These are phyloP conservation scores for Chirona hameri DNA, from an alignment of 2,888 invertebrate genomes.

Conservation along the genomic window DNA sequence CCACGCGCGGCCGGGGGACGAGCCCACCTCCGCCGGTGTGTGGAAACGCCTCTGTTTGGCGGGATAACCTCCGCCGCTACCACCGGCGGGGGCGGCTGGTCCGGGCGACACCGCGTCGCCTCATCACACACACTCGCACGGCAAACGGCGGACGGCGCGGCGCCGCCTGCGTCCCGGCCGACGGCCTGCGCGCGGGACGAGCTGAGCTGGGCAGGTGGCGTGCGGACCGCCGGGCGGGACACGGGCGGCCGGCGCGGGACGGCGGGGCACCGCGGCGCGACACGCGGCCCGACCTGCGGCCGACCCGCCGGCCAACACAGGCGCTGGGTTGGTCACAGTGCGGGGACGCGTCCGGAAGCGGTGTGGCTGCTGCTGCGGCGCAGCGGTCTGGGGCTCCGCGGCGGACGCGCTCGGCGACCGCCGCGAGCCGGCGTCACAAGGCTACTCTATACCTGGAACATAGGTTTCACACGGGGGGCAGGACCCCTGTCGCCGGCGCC, in stretches of 20 bases:
- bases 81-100: not conserved
- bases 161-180: not conserved
- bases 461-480: not conserved
- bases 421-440: not conserved
- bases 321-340: not conserved
- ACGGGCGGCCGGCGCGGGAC: not conserved
- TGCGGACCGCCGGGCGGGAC: not conserved
- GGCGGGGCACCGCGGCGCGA: not conserved
- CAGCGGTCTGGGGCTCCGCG: not conserved
- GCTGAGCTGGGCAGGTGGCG: not conserved
- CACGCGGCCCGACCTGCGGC: not conserved
- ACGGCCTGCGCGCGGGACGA: not conserved
- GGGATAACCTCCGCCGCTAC: not conserved
- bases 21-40: not conserved
- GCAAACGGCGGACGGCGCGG: not conserved
- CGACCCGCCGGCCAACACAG: not conserved
- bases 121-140: not conserved
- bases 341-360: not conserved
- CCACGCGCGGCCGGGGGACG: not conserved
- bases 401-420: not conserved
- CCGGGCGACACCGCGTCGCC: not conserved
- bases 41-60: conserved; percentile 7
- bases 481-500: not conserved
- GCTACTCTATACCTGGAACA: not conserved
- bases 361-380: not conserved